Percentiles rank a stretch among this genome's conserved stretches.
Evolutionary conservation across 1,140 invertebrate genomes (phyloP).

Genomic region (Heterodera schachtii): DNA sequence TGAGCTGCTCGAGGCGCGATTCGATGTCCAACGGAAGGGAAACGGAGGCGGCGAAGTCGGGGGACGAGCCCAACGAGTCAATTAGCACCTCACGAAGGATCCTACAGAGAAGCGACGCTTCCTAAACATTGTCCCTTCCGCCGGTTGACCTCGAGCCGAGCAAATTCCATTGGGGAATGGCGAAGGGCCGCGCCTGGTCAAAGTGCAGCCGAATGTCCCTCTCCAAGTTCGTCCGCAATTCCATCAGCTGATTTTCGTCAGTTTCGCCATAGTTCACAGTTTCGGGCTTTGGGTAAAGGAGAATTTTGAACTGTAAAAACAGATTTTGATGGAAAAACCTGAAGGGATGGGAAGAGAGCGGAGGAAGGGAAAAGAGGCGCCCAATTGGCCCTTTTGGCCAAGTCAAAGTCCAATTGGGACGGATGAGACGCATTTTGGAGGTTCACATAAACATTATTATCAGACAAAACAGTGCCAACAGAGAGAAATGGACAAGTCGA

Average conservation of each 20-base stretch:
- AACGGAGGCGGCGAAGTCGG: neutral
- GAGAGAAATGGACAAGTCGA: slow-evolving; percentile 39
- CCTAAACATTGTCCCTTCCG: slow-evolving; percentile 4
- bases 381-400: slow-evolving; percentile 41
- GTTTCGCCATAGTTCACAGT: slow-evolving; percentile 23
- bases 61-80: slow-evolving; percentile 22
- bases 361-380: slow-evolving; percentile 34
- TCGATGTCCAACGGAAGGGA: slow-evolving; percentile 23
- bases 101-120: slow-evolving; percentile 29
- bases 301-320: slow-evolving; percentile 7
- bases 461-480: slow-evolving; percentile 34
- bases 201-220: slow-evolving; percentile 52
- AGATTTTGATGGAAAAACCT: neutral
- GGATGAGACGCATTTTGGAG: slow-evolving; percentile 43
- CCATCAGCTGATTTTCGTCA: slow-evolving; percentile 41
- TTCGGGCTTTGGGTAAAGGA: slow-evolving; percentile 16
- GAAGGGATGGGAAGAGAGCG: neutral
- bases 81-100: slow-evolving; percentile 39
- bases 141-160: slow-evolving; percentile 49
- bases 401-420: slow-evolving; percentile 47
- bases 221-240: slow-evolving; percentile 47
- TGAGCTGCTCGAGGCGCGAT: slow-evolving; percentile 19
- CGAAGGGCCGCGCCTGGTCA: slow-evolving; percentile 47
- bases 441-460: slow-evolving; percentile 47
- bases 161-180: slow-evolving; percentile 57